phyloP scores from a whole-genome alignment of 1,140 invertebrate genomes.

The Phthorimaea operculella region DNA sequence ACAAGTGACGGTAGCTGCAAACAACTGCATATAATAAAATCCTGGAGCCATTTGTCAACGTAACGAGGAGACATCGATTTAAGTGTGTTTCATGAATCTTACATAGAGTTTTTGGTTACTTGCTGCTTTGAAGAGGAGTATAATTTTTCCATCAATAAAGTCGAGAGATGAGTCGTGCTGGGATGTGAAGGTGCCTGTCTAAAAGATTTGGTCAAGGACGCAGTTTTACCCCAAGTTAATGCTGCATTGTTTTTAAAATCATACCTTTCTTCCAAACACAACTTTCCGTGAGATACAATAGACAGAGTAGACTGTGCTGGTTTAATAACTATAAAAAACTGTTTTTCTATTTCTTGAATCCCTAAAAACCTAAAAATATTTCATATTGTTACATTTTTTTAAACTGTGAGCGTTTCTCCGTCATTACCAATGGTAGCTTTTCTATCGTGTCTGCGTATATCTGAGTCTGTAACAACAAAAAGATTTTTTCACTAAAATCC shows the following conservation, averaged over 20 bases:
- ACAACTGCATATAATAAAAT: slow-evolving; percentile 52
- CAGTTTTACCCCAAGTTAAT: too few relatives aligned
- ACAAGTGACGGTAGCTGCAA: slow-evolving; percentile 43
- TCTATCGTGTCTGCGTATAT: not conserved
- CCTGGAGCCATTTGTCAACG: slow-evolving; percentile 32
- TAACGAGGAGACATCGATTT: slow-evolving; percentile 31
- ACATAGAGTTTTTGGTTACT: slow-evolving; percentile 30
- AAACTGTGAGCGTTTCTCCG: too few relatives aligned
- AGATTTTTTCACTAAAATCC: not conserved
- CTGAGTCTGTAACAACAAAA: slow-evolving; percentile 2
- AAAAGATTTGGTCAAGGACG: not conserved
- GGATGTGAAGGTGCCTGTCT: not conserved
- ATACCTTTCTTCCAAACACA: too few relatives aligned
- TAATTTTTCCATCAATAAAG: slow-evolving; percentile 49
- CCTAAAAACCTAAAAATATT: too few relatives aligned
- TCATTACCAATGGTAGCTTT: too few relatives aligned
- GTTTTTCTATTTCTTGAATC: too few relatives aligned
- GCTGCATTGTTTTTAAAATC: too few relatives aligned
- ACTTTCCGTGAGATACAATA: too few relatives aligned
- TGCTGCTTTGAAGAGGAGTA: slow-evolving; percentile 22
- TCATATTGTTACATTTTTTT: too few relatives aligned
- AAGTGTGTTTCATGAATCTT: slow-evolving; percentile 44
- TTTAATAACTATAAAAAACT: too few relatives aligned
- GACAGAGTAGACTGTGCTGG: too few relatives aligned
- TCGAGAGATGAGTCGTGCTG: slow-evolving; percentile 17